Conservation (phyloP, 2,888 invertebrate genomes). For the Drosophila helvetica region DNA sequence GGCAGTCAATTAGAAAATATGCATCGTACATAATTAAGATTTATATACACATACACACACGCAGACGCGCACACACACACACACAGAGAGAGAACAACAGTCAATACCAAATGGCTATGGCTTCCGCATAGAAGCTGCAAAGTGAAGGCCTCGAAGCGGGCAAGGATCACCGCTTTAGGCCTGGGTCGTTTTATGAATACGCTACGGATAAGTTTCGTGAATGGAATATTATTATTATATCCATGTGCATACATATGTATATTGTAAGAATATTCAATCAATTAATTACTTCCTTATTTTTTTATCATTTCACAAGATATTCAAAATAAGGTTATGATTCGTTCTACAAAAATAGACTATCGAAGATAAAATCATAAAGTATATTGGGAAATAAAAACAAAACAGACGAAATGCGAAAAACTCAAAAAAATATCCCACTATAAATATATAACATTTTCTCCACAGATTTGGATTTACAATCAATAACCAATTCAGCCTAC, state of each 20-base stretch:
- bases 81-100: conserved; percentile 35
- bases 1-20: conserved; percentile 76
- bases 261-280: too few species aligned
- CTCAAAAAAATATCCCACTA: too few species aligned
- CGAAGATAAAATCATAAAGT: too few species aligned
- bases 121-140: conserved; percentile 20
- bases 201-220: not conserved
- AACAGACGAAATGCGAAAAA: too few species aligned
- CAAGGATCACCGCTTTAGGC: not conserved
- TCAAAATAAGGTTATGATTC: too few species aligned
- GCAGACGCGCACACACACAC: conserved; percentile 23
- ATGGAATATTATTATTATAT: not conserved
- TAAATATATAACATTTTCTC: too few species aligned
- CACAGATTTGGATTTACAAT: not conserved
- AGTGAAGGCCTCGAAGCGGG: conserved; percentile 20
- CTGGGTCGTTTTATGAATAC: conserved; percentile 1
- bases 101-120: conserved; percentile 43
- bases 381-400: too few species aligned
- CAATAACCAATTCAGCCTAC: conserved; percentile 34
- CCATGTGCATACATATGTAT: not conserved
- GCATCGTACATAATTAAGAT: conserved; percentile 78
- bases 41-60: conserved; percentile 61
- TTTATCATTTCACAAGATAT: not conserved
- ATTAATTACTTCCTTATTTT: not conserved
- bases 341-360: too few species aligned